phyloP scores from a whole-genome alignment of 1,140 invertebrate species.

The Conus betulinus region DNA sequence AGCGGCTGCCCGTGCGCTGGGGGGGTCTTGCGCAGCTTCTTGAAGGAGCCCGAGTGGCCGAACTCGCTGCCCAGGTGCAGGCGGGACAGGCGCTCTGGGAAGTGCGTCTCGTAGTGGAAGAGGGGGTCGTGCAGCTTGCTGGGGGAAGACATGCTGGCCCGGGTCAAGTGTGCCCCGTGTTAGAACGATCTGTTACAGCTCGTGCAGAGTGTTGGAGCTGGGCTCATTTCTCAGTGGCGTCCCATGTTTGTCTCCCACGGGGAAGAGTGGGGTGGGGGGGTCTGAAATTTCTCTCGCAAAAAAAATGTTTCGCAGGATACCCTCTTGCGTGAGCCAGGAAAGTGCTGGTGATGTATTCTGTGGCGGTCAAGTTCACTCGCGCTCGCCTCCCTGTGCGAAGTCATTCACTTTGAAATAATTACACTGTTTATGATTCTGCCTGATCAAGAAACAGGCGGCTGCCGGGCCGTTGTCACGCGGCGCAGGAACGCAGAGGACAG shows the following conservation, averaged over 20 bases:
- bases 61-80: conserved; percentile 75
- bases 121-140: conserved; percentile 67
- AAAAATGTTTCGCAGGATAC: neutral
- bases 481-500: too few relatives aligned
- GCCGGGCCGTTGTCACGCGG: too few relatives aligned
- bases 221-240: neutral
- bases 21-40: conserved; percentile 52
- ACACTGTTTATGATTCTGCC: too few relatives aligned
- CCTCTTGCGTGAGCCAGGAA: neutral
- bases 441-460: too few relatives aligned
- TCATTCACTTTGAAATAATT: too few relatives aligned
- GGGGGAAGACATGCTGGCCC: conserved; percentile 40
- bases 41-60: conserved; percentile 47
- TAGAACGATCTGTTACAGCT: neutral
- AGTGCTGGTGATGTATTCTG: neutral
- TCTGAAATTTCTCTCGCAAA: neutral
- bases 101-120: conserved; percentile 82
- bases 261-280: neutral
- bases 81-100: conserved; percentile 83
- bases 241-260: neutral
- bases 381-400: too few relatives aligned
- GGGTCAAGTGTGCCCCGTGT: neutral
- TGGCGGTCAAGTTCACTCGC: too few relatives aligned
- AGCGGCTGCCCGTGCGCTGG: conserved; percentile 74
- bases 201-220: neutral